Evolutionary conservation across 2,888 invertebrate genomes (phyloP).

Genomic region (Parelbella ahira): DNA sequence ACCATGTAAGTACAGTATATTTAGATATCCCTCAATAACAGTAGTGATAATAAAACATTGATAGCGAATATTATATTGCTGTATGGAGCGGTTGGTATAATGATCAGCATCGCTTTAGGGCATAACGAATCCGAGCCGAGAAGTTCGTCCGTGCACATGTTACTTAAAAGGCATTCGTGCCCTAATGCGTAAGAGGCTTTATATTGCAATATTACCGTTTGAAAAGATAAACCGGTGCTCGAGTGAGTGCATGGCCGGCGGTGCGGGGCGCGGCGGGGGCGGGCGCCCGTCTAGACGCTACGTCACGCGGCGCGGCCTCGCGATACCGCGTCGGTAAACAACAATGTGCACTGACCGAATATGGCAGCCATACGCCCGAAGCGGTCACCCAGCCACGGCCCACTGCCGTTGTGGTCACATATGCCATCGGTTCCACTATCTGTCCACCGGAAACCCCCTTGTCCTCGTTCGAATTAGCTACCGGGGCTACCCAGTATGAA

Average conservation of each 20-base stretch:
- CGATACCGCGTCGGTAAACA: conserved; percentile 81
- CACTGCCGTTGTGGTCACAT: conserved; percentile 31
- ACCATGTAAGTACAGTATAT: no score
- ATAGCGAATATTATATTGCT: no score
- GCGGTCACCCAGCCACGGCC: conserved; percentile 53
- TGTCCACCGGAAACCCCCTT: conserved; percentile 15
- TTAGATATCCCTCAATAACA: no score
- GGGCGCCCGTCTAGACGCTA: conserved; percentile 76
- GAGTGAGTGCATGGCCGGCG: conserved; percentile 67
- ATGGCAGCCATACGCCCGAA: conserved; percentile 65
- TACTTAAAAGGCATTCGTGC: conserved; percentile 19
- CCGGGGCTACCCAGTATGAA: conserved; percentile 1
- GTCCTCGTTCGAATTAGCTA: conserved; percentile 8
- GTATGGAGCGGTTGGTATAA: no score
- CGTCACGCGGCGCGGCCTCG: conserved; percentile 82
- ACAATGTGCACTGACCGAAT: conserved; percentile 80
- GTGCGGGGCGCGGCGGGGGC: conserved; percentile 43
- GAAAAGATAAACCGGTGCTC: conserved; percentile 75
- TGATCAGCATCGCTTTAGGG: no score
- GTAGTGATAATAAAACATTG: no score
- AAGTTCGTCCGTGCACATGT: no score
- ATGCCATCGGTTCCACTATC: conserved; percentile 23
- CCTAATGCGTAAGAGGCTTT: conserved; percentile 39
- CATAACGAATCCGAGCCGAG: no score
- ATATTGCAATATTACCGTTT: conserved; percentile 70